phyloP scores from a whole-genome alignment of 2,797 vertebrate genomes.

The Oryzias dopingdopingensis region DNA sequence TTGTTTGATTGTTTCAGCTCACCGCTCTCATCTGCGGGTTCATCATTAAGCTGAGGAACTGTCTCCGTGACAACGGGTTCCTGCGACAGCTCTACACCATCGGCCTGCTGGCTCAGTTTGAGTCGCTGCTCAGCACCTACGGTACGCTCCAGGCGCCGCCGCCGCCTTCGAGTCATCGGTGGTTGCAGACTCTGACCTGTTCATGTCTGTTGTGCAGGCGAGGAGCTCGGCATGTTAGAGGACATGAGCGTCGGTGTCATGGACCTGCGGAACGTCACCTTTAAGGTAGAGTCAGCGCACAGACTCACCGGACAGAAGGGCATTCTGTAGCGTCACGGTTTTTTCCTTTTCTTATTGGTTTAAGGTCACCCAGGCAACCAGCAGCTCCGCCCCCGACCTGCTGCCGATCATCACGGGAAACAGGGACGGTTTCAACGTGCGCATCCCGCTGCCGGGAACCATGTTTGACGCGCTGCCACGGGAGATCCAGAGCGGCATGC shows the following conservation, averaged over 20 bases:
- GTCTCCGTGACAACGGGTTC: slow-evolving; percentile 91
- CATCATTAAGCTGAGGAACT: slow-evolving; percentile 94
- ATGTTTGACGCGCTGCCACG: slow-evolving; percentile 92
- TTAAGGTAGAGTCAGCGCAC: slow-evolving; percentile 59
- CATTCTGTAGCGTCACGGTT: not conserved
- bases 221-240: slow-evolving; percentile 96
- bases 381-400: slow-evolving; percentile 87
- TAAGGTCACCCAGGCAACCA: slow-evolving; percentile 92
- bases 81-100: slow-evolving; percentile 96
- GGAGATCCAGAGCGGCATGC: slow-evolving; percentile 98
- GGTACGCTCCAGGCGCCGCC: slow-evolving; percentile 70
- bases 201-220: slow-evolving; percentile 76
- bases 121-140: slow-evolving; percentile 95
- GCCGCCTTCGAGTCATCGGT: not conserved
- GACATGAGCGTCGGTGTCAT: slow-evolving; percentile 96
- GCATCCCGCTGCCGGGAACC: slow-evolving; percentile 88
- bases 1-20: slow-evolving; percentile 75
- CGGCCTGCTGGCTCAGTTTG: slow-evolving; percentile 93
- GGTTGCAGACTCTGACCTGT: not conserved
- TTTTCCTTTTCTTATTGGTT: not conserved
- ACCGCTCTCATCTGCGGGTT: slow-evolving; percentile 95
- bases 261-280: slow-evolving; percentile 97
- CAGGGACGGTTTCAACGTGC: slow-evolving; percentile 93
- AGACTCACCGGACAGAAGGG: no score
- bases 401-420: slow-evolving; percentile 96